A percentile compares a stretch with the other conserved stretches of the same genome.
These are phyloP conservation scores for Arctopsyche grandis DNA, from an alignment of 1,140 invertebrate genomes.

Conservation along the genomic window DNA sequence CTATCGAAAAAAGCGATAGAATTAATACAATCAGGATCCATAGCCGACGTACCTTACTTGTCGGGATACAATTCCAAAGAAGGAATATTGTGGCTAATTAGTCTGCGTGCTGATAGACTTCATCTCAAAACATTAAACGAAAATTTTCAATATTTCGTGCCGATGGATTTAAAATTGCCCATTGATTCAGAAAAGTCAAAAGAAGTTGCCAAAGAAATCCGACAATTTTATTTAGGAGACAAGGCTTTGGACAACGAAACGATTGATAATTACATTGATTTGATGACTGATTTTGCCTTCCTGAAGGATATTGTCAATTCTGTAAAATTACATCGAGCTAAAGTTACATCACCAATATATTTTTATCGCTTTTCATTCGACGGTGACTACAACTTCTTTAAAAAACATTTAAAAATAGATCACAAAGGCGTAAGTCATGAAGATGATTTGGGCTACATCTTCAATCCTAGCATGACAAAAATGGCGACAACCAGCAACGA, in stretches of 20 bases:
- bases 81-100: slow-evolving; percentile 37
- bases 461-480: slow-evolving; percentile 57
- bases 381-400: slow-evolving; percentile 59
- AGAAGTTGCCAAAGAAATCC: slow-evolving; percentile 58
- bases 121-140: slow-evolving; percentile 55
- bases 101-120: slow-evolving; percentile 7
- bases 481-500: slow-evolving; percentile 55
- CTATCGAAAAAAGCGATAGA: slow-evolving; percentile 58
- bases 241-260: slow-evolving; percentile 55
- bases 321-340: slow-evolving; percentile 55
- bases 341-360: slow-evolving; percentile 59
- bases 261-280: slow-evolving; percentile 57
- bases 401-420: slow-evolving; percentile 53
- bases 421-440: slow-evolving; percentile 57
- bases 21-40: slow-evolving; percentile 58
- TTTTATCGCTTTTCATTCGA: slow-evolving; percentile 64
- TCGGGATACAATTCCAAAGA: slow-evolving; percentile 60
- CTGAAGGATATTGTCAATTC: slow-evolving; percentile 59
- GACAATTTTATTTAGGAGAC: slow-evolving; percentile 60
- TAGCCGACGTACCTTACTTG: slow-evolving; percentile 60
- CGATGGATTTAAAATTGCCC: slow-evolving; percentile 58
- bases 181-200: slow-evolving; percentile 58
- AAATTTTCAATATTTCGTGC: slow-evolving; percentile 61
- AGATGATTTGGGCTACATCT: slow-evolving; percentile 64
- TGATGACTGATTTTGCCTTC: slow-evolving; percentile 60